Evolutionary conservation across 2,113 vertebrate genomes (phyloP).

Genomic region (Xerus inauris): DNA sequence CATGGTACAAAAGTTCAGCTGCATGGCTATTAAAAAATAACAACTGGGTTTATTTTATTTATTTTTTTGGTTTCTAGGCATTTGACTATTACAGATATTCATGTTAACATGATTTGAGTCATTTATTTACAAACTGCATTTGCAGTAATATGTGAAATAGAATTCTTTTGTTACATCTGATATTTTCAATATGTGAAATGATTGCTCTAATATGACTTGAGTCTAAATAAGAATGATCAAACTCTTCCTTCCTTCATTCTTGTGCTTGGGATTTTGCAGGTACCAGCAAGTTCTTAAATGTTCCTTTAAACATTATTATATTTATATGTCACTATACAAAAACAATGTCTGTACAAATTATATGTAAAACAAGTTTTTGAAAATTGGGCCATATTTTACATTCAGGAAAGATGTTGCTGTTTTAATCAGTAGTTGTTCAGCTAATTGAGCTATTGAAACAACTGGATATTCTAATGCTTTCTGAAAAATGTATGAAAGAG

Average conservation of each 20-base stretch:
- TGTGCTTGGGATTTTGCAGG: not conserved
- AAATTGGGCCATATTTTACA: slow-evolving; percentile 1
- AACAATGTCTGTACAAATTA: not conserved
- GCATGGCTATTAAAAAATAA: slow-evolving; percentile 61
- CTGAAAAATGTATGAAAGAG: not conserved
- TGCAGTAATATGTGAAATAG: slow-evolving; percentile 78
- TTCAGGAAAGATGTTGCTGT: not conserved
- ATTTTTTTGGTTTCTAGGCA: slow-evolving; percentile 78
- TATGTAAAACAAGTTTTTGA: not conserved
- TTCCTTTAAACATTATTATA: not conserved
- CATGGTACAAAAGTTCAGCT: slow-evolving; percentile 70
- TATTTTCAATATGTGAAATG: slow-evolving; percentile 78
- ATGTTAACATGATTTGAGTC: slow-evolving; percentile 80
- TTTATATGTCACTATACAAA: not conserved
- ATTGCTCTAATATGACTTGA: slow-evolving; percentile 58
- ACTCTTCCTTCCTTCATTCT: not conserved
- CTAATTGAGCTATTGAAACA: not conserved
- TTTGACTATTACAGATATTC: slow-evolving; percentile 78
- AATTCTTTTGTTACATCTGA: slow-evolving; percentile 80
- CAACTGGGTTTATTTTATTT: slow-evolving; percentile 74
- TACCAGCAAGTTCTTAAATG: not conserved
- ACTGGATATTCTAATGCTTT: not conserved
- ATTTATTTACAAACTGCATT: slow-evolving; percentile 80
- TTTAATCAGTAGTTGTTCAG: not conserved
- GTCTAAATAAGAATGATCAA: slow-evolving; percentile 15